Percentiles rank a stretch among this genome's conserved stretches.
Evolutionary conservation across 2,113 vertebrate species (phyloP).

Genomic region (Neomonachus schauinslandi): DNA sequence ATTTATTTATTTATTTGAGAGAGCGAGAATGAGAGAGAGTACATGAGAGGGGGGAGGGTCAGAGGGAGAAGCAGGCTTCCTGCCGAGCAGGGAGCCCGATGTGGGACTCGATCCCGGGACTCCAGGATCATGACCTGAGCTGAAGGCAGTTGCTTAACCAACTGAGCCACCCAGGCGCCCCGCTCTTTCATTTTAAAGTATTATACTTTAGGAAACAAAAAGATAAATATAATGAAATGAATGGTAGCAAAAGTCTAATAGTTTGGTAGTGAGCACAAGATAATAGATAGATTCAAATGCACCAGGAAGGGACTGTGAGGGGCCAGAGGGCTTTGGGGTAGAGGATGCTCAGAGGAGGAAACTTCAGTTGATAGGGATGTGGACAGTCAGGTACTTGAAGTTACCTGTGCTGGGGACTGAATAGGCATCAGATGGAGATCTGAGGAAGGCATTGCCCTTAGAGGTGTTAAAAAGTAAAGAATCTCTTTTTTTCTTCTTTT

Average conservation of each 20-base stretch:
- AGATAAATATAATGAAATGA: background rate
- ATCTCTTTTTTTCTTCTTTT: background rate
- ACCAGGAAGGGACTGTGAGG: background rate
- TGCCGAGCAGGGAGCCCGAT: too few relatives aligned
- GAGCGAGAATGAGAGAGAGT: too few relatives aligned
- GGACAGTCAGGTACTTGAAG: background rate
- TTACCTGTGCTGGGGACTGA: background rate
- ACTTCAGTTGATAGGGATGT: too few relatives aligned
- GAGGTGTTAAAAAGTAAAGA: background rate
- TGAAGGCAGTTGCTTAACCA: too few relatives aligned
- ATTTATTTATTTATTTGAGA: too few relatives aligned
- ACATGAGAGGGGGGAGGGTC: too few relatives aligned
- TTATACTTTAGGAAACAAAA: background rate
- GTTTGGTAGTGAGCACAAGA: background rate
- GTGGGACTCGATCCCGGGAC: too few relatives aligned
- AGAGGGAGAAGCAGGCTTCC: too few relatives aligned
- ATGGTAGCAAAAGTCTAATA: background rate
- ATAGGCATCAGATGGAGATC: background rate
- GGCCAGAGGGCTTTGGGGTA: fast-evolving
- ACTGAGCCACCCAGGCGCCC: too few relatives aligned
- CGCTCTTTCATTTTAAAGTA: background rate
- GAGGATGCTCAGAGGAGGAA: background rate
- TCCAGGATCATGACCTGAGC: too few relatives aligned
- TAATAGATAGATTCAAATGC: background rate
- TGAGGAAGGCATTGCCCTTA: background rate